Conservation (phyloP, 1,140 invertebrate species). For the Drosophila jambulina region DNA sequence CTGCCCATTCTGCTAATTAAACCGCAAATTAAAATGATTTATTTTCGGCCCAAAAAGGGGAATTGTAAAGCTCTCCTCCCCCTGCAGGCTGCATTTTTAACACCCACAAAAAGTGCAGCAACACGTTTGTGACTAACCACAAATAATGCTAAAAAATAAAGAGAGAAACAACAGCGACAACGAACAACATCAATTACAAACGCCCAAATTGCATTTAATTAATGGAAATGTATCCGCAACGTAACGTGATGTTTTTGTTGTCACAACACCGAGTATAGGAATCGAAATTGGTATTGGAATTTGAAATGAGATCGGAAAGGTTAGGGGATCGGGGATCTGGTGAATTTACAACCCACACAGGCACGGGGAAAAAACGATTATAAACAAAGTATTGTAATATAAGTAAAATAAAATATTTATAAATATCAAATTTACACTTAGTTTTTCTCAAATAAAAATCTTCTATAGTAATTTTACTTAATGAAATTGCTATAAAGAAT, state of each 20-base stretch:
- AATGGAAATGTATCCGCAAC: constrained; percentile 72
- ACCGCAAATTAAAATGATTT: constrained; percentile 16
- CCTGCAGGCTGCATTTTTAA: neutral
- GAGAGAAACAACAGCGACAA: constrained; percentile 1
- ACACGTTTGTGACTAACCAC: constrained; percentile 69
- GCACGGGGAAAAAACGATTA: neutral
- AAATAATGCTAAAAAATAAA: constrained; percentile 17
- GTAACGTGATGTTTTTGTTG: constrained; percentile 28
- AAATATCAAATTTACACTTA: too few species aligned
- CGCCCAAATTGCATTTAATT: constrained; percentile 82
- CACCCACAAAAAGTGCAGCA: constrained; percentile 48
- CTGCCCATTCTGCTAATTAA: constrained; percentile 3
- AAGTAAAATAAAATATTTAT: too few species aligned
- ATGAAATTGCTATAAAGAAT: too few species aligned
- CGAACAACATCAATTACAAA: constrained; percentile 69
- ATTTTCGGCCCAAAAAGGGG: neutral
- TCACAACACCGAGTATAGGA: constrained; percentile 23
- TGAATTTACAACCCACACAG: constrained; percentile 41
- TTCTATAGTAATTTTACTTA: too few species aligned
- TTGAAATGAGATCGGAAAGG: constrained; percentile 13
- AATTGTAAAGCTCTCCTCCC: neutral
- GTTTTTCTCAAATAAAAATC: too few species aligned
- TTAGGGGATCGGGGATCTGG: constrained; percentile 10
- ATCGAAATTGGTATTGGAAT: constrained; percentile 31
- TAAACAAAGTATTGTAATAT: too few species aligned